Evolutionary conservation across 2,888 invertebrate genomes (phyloP), one percentile per base, ranked within the genome.

Genomic region (Cinara cedri): DNA sequence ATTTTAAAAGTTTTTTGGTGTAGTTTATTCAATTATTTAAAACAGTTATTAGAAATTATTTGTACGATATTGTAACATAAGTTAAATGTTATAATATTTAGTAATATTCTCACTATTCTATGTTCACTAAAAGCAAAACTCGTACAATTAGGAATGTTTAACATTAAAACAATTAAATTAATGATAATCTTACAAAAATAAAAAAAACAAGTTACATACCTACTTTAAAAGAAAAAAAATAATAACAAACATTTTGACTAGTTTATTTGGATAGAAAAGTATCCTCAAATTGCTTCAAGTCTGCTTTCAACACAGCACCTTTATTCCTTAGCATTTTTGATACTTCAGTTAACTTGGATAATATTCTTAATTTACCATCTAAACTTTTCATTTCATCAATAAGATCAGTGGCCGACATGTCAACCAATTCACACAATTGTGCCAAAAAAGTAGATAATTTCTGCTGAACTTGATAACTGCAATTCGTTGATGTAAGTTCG

Each of bases 391-490:
- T 88, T 84, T 96, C 93, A 1, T 88, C 88, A 86, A 94, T 93
- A 93, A 98, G 93, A 84, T 96, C 94, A 42, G 90, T 90, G 44
- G 94, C 94, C 13, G 95, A 92, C 85, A 93, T 93, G 86, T 98
- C 97, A 57, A 97, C 94, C 82, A 97, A 90, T 83, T 96, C 95
- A 85, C 96, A 96, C 81, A 98, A 89, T 0, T 96, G 91, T 3
- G 97, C 96, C 88, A 97, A 97, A 82, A 96, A 97, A 82, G 96
- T 94, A 24, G 95, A 94, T 81, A 98, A 87, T 87, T 98, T 97
- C 86, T 94, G 94, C 86, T 94, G 93, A 84, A 97, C 97, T 89
- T 98, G 98, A 86, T 98, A 97, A 86, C 97, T 97, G 87, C 97
- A 97, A 87, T 98, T 98, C 75, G 97, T 94, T 81, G 97, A 96